These are phyloP conservation scores for Platichthys flesus DNA, from an alignment of 2,113 vertebrate species.

Conservation along the genomic window DNA sequence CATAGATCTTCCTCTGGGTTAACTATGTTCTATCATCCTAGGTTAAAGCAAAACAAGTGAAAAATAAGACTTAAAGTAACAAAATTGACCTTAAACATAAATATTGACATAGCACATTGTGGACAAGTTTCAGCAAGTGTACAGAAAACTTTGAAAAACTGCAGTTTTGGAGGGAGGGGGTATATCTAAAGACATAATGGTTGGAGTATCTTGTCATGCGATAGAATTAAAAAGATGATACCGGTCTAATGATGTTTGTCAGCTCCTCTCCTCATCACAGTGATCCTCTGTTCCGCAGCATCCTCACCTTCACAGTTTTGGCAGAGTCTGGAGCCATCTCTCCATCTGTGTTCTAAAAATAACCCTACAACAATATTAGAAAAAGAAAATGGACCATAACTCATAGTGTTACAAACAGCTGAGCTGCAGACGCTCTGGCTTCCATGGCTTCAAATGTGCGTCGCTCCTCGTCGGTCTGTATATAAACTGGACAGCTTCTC, in stretches of 20 bases:
- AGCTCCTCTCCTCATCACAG: constrained; percentile 6
- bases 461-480: not conserved
- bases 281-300: not conserved
- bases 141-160: no score
- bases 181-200: no score
- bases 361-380: not conserved
- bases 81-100: no score
- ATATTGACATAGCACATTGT: no score
- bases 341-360: constrained; percentile 2
- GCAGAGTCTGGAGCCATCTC: not conserved
- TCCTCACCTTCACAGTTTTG: not conserved
- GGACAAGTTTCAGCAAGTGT: no score
- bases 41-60: no score
- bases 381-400: not conserved
- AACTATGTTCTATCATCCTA: no score
- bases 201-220: no score
- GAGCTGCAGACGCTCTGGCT: not conserved
- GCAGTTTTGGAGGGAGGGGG: no score
- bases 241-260: constrained; percentile 19
- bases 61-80: no score
- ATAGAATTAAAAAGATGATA: constrained; percentile 7
- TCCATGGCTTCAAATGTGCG: not conserved
- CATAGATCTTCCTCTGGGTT: no score
- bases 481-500: constrained; percentile 17
- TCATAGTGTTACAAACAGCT: not conserved